phyloP scores from a whole-genome alignment of 2,113 vertebrate genomes.

The Misgurnus anguillicaudatus region DNA sequence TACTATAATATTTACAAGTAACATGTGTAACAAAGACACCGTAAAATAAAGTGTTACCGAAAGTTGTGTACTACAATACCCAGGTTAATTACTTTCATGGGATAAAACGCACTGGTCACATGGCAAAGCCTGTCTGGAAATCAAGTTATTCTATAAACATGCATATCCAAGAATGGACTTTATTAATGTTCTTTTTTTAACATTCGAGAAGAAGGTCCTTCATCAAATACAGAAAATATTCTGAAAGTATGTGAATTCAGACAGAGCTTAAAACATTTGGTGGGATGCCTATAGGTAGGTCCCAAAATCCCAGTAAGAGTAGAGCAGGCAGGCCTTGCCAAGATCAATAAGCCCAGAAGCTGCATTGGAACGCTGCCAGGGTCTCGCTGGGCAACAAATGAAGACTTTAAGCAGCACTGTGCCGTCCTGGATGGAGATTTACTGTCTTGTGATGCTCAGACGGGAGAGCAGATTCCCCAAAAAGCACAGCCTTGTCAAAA shows the following conservation, averaged over 20 bases:
- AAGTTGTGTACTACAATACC: too few relatives aligned
- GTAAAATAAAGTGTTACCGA: too few relatives aligned
- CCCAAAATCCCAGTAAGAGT: conserved; percentile 54
- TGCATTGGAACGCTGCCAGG: conserved; percentile 61
- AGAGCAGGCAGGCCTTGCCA: conserved; percentile 54
- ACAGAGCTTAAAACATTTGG: conserved; percentile 10
- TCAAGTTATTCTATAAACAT: too few relatives aligned
- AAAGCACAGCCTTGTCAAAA: conserved; percentile 58
- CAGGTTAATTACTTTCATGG: too few relatives aligned
- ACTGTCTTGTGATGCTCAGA: conserved; percentile 67
- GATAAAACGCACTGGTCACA: too few relatives aligned
- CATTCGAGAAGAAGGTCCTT: too few relatives aligned
- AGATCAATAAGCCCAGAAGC: conserved; percentile 58
- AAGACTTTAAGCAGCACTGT: conserved; percentile 62
- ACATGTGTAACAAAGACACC: too few relatives aligned
- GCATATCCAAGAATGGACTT: too few relatives aligned
- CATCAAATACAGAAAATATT: background rate
- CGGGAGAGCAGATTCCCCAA: conserved; percentile 64
- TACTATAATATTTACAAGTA: too few relatives aligned
- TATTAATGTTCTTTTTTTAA: too few relatives aligned
- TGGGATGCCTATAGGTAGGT: conserved; percentile 55
- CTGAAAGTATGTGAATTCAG: background rate
- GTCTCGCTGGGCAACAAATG: conserved; percentile 63
- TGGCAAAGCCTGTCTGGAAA: too few relatives aligned
- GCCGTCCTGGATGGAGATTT: conserved; percentile 68